These are phyloP conservation scores for Cichlasoma orientale DNA, from an alignment of 2,797 vertebrate genomes.

Conservation along the genomic window DNA sequence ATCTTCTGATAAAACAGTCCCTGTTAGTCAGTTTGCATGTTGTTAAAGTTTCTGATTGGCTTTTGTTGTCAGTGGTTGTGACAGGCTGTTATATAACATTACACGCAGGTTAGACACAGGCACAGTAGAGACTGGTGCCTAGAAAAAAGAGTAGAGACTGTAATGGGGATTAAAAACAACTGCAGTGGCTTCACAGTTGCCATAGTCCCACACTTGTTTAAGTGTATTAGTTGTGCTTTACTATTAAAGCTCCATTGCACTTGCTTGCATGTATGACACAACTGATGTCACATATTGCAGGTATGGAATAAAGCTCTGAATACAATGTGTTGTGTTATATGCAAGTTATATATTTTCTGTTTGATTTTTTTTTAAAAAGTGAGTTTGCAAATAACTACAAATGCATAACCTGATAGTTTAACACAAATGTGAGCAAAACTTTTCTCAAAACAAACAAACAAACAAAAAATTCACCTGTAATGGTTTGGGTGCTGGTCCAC, in stretches of 20 bases:
- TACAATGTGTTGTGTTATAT: rapidly evolving
- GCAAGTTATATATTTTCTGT: background rate
- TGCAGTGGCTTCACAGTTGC: background rate
- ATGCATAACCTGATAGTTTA: background rate
- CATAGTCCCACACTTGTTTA: background rate
- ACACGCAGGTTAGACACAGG: slow-evolving; percentile 23
- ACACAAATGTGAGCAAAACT: background rate
- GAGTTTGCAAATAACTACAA: background rate
- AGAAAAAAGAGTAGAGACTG: slow-evolving; percentile 30
- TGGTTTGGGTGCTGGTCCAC: background rate
- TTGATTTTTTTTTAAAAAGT: background rate
- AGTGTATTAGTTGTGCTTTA: background rate
- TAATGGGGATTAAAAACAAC: slow-evolving; percentile 21
- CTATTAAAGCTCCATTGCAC: rapidly evolving
- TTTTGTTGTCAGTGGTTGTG: slow-evolving; percentile 18
- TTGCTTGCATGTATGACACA: background rate
- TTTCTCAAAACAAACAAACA: background rate
- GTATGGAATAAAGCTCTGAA: background rate
- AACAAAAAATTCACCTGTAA: background rate
- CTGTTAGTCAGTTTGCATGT: background rate
- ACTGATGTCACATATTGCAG: background rate
- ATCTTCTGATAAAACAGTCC: background rate
- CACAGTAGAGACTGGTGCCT: slow-evolving; percentile 27
- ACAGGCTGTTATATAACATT: slow-evolving; percentile 45
- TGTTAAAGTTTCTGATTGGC: background rate